These are phyloP conservation scores for Candoia aspera DNA, from an alignment of 2,113 vertebrate species.

Conservation along the genomic window DNA sequence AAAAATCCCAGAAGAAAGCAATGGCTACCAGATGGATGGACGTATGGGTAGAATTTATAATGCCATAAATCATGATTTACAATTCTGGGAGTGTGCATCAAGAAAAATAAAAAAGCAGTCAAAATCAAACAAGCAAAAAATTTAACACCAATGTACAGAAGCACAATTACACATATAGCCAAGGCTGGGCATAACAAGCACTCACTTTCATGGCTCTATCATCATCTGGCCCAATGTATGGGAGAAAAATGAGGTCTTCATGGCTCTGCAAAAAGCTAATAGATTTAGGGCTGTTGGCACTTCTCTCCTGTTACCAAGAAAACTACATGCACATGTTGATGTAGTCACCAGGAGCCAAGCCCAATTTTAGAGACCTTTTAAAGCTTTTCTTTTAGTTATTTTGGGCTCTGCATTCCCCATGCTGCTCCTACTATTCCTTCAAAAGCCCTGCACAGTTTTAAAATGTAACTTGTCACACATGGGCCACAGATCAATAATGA, in stretches of 20 bases:
- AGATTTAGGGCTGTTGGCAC: background rate
- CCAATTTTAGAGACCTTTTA: background rate
- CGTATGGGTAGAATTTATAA: background rate
- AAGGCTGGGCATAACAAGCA: background rate
- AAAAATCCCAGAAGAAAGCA: background rate
- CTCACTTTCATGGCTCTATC: background rate
- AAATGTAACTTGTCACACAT: background rate
- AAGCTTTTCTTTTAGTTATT: background rate
- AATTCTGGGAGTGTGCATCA: background rate
- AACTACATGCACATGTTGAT: background rate
- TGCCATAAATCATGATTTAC: background rate
- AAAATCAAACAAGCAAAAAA: background rate
- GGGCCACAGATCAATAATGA: background rate
- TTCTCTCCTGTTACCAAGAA: background rate
- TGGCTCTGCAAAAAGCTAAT: background rate
- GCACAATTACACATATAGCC: background rate
- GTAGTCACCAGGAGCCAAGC: background rate
- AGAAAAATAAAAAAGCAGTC: background rate
- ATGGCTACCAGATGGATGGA: background rate
- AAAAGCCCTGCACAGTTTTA: background rate
- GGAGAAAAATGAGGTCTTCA: background rate
- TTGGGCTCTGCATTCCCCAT: background rate
- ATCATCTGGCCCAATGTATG: background rate
- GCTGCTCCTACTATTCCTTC: background rate
- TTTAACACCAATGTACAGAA: background rate